A percentile compares a stretch with the other conserved stretches of the same genome.
These are phyloP conservation scores for Zygaena filipendulae DNA, from an alignment of 2,888 invertebrate genomes.

Conservation along the genomic window DNA sequence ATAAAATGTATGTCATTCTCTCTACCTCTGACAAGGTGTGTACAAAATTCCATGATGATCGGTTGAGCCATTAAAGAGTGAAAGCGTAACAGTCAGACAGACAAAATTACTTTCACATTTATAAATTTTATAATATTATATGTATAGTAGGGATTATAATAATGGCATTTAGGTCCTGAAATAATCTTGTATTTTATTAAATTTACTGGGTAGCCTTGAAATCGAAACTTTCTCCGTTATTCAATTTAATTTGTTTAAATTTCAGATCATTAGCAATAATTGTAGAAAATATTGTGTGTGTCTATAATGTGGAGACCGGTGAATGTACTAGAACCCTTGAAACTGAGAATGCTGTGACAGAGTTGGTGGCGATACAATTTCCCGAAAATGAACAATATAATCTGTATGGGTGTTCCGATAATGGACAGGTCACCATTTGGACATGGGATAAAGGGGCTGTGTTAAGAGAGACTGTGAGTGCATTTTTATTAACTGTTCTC, in stretches of 20 bases:
- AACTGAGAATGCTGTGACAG: slow-evolving; percentile 35
- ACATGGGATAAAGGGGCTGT: slow-evolving; percentile 60
- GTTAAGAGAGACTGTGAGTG: slow-evolving; percentile 47
- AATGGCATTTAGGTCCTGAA: too few relatives aligned
- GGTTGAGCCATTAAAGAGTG: neutral
- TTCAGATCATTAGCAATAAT: slow-evolving; percentile 49
- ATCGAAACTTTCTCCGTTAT: slow-evolving; percentile 17
- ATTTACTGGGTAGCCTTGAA: slow-evolving; percentile 20
- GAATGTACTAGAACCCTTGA: slow-evolving; percentile 50
- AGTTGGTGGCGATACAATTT: slow-evolving; percentile 45
- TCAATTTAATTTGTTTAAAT: slow-evolving; percentile 11
- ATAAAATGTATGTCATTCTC: too few relatives aligned
- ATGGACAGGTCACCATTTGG: slow-evolving; percentile 48
- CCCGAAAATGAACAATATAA: slow-evolving; percentile 49
- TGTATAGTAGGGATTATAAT: too few relatives aligned
- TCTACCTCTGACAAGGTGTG: slow-evolving; percentile 5
- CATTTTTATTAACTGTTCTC: slow-evolving; percentile 2
- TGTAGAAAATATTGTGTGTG: slow-evolving; percentile 50
- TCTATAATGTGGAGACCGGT: slow-evolving; percentile 53
- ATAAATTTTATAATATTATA: too few relatives aligned
- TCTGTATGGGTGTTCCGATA: slow-evolving; percentile 48
- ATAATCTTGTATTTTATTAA: too few relatives aligned
- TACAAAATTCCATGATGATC: neutral
- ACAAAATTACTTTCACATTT: neutral
- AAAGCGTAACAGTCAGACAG: neutral